Evolutionary conservation across 2,888 invertebrate genomes (phyloP).

Genomic region (Osmoderma eremita): DNA sequence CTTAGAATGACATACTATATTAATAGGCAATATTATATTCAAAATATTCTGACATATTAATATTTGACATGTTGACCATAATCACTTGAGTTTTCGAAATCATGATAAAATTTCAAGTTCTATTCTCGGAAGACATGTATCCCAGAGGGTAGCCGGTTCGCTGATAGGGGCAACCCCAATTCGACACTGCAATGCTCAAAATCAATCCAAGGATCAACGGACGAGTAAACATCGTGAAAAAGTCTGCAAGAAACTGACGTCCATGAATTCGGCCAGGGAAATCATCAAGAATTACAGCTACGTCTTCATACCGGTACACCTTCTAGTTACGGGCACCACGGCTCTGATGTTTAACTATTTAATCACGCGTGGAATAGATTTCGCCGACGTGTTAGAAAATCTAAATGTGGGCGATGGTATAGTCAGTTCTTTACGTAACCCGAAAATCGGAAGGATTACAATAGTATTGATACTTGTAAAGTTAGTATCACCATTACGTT

Average conservation of each 20-base stretch:
- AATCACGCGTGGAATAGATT: constrained; percentile 79
- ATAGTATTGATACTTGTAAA: constrained; percentile 12
- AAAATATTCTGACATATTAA: constrained; percentile 18
- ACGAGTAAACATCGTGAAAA: too few species aligned
- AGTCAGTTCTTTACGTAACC: constrained; percentile 78
- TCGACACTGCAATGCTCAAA: neutral
- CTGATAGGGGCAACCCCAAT: neutral
- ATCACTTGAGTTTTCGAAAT: neutral
- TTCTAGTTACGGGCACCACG: neutral
- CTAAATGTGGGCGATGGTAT: constrained; percentile 82
- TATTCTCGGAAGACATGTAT: constrained; percentile 18
- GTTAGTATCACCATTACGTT: constrained; percentile 10
- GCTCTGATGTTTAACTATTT: constrained; percentile 17
- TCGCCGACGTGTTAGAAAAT: constrained; percentile 79
- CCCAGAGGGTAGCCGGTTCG: constrained; percentile 14
- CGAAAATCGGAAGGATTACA: constrained; percentile 74
- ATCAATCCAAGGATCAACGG: neutral
- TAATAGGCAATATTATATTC: neutral
- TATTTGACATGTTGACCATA: constrained; percentile 1
- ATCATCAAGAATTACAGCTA: constrained; percentile 27
- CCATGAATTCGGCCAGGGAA: constrained; percentile 12
- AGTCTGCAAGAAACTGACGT: neutral
- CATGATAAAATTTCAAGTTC: constrained; percentile 34
- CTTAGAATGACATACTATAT: neutral
- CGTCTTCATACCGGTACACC: constrained; percentile 26